Evolutionary conservation across 1,140 invertebrate species (phyloP).

Genomic region (Dendrolimus punctatus): DNA sequence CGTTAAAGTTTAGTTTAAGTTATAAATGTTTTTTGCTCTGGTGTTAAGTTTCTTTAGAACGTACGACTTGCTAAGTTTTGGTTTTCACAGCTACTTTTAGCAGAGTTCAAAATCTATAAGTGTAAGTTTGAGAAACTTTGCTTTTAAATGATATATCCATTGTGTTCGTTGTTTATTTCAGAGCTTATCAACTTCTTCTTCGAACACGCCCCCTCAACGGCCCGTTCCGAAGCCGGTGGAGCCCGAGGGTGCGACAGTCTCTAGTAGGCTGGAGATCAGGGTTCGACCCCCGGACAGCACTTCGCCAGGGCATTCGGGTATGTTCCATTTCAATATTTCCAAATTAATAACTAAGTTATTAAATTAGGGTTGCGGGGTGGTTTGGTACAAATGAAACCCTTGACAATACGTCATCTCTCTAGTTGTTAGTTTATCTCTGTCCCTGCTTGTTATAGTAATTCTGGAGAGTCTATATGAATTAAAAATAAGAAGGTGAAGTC

Average conservation of each 20-base stretch:
- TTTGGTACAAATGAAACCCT: too few relatives aligned
- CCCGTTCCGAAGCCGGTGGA: slow-evolving; percentile 27
- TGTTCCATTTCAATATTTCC: neutral
- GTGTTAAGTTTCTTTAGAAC: too few relatives aligned
- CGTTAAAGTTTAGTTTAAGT: too few relatives aligned
- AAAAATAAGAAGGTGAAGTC: too few relatives aligned
- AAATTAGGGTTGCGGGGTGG: too few relatives aligned
- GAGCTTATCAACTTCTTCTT: slow-evolving; percentile 33
- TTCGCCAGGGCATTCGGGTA: slow-evolving; percentile 49
- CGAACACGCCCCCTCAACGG: slow-evolving; percentile 18
- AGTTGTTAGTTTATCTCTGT: too few relatives aligned
- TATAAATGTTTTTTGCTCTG: too few relatives aligned
- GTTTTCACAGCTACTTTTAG: neutral
- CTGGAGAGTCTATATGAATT: too few relatives aligned
- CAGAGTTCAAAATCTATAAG: neutral
- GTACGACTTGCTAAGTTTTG: neutral
- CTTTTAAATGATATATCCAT: neutral
- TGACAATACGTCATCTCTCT: too few relatives aligned
- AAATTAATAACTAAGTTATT: too few relatives aligned
- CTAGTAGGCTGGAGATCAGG: slow-evolving; percentile 85
- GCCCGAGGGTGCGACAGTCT: slow-evolving; percentile 75
- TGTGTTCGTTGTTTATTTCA: slow-evolving; percentile 2
- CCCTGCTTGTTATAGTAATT: too few relatives aligned
- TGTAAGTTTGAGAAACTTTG: too few relatives aligned
- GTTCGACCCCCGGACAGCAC: slow-evolving; percentile 73